These are phyloP conservation scores for Scartelaos histophorus DNA, from an alignment of 2,113 vertebrate species.

Conservation along the genomic window DNA sequence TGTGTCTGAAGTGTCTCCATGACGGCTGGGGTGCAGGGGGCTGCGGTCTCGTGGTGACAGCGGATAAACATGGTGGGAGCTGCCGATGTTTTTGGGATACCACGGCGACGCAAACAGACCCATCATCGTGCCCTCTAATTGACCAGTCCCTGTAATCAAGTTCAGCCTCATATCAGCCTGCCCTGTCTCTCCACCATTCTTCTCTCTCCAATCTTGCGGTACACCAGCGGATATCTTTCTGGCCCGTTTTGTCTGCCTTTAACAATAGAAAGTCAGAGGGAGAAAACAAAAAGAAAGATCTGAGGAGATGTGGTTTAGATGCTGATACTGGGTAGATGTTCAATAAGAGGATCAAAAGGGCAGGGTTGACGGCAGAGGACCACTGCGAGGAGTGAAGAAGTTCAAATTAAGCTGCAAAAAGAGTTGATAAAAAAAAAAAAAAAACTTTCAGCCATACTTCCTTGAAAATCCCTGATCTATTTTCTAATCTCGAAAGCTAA, in stretches of 20 bases:
- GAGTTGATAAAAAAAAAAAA: too few species aligned
- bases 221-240: slow-evolving; percentile 67
- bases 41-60: slow-evolving; percentile 58
- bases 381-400: slow-evolving; percentile 8
- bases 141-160: slow-evolving; percentile 67
- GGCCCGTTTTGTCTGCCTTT: slow-evolving; percentile 63
- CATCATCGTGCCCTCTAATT: slow-evolving; percentile 66
- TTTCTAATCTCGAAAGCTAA: too few species aligned
- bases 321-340: slow-evolving; percentile 62
- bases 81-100: slow-evolving; percentile 69
- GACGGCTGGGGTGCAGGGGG: slow-evolving; percentile 59
- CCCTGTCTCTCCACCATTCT: slow-evolving; percentile 52
- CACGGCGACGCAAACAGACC: slow-evolving; percentile 66
- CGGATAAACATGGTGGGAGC: slow-evolving; percentile 73
- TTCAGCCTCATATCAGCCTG: slow-evolving; percentile 59
- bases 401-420: background rate
- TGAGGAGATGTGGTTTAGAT: slow-evolving; percentile 59
- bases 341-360: slow-evolving; percentile 57
- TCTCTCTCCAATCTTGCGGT: slow-evolving; percentile 65
- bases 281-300: slow-evolving; percentile 55
- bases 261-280: slow-evolving; percentile 56
- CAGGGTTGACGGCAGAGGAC: slow-evolving; percentile 42
- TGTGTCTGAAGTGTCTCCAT: slow-evolving; percentile 51
- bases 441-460: too few species aligned
- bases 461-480: too few species aligned